Evolutionary conservation across 2,113 vertebrate genomes (phyloP), one percentile per base, ranked within the genome.

Genomic region (crab-eating macaque (Macaca fascicularis)): DNA sequence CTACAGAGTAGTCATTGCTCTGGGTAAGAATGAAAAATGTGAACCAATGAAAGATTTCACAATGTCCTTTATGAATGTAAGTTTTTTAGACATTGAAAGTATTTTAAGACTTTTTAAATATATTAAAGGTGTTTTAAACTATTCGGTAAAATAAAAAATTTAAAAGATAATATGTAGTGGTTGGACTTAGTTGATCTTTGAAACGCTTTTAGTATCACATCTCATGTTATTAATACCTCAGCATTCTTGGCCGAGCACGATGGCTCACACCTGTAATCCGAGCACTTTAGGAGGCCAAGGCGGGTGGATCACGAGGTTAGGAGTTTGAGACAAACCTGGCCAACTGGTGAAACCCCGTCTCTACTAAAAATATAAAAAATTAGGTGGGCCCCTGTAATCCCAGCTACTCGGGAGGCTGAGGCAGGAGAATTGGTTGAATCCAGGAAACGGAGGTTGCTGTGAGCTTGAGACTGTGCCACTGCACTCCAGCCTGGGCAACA

Each of bases 101-200:
- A 2, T 93, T 96, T 87, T 75, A 76, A 95, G 75, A 78, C 43
- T 80, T 64, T 57, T 94, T 86, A 95, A 35, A 92, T 64, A 67
- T 27, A 59, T 75, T 89, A 9, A 82, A 89, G 96, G 16, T 93
- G 1, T 89, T 96, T 87, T 74, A 75, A 95, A 89, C 43, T 78
- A 74, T 74, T 32, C 78, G 19, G 30, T 79, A 40, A 89, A 81
- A 83, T 72, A 59, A 55, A 87, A 87, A 74, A 45, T 57, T 48
- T 83, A 23, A 83, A 84, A 82, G 67, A 40, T 70, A 87, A 48
- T 20, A 45, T 30, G 16, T 74, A 87, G 81, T 95, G 61, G 9
- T 81, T 98, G 48, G 94, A 59, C 27, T 96, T 93, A 92, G 32
- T 89, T 90, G 48, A n/a, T 45, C 84, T 86, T 94, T 35, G 52